A percentile compares a stretch with the other conserved stretches of the same genome.
Conservation (phyloP, 2,888 invertebrate species). For the Chelonus formosanus region DNA sequence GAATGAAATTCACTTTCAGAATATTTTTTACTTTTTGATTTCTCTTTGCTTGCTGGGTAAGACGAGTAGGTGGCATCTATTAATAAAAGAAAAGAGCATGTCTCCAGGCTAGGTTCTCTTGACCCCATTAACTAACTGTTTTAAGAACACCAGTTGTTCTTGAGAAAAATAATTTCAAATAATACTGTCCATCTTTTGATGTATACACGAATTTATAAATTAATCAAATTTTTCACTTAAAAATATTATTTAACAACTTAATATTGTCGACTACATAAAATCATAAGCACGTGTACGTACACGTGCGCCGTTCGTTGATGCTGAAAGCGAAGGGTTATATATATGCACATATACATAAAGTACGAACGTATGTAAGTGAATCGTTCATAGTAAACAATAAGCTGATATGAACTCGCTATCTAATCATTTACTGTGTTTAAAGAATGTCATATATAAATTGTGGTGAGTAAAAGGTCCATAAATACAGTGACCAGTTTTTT, state of each 20-base stretch:
- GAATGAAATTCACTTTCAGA: neutral
- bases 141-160: neutral
- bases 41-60: too few relatives aligned
- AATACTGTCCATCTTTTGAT: slow-evolving; percentile 25
- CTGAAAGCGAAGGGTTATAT: slow-evolving; percentile 24
- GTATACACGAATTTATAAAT: too few relatives aligned
- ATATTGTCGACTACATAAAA: slow-evolving; percentile 1
- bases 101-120: slow-evolving; percentile 49
- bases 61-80: neutral
- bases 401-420: too few relatives aligned
- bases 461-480: too few relatives aligned
- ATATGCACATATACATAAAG: neutral
- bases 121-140: slow-evolving; percentile 50
- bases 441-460: too few relatives aligned
- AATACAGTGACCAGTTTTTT: too few relatives aligned
- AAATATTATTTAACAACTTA: neutral
- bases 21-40: slow-evolving; percentile 11
- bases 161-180: slow-evolving; percentile 33
- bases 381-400: neutral
- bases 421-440: too few relatives aligned
- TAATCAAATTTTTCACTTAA: neutral
- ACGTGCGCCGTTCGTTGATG: slow-evolving; percentile 29
- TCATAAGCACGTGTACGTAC: slow-evolving; percentile 30
- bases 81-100: neutral
- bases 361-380: neutral